These are phyloP conservation scores for Crambe crambe DNA, from an alignment of 37 sponge, comb jelly and placozoan species.

Conservation along the genomic window DNA sequence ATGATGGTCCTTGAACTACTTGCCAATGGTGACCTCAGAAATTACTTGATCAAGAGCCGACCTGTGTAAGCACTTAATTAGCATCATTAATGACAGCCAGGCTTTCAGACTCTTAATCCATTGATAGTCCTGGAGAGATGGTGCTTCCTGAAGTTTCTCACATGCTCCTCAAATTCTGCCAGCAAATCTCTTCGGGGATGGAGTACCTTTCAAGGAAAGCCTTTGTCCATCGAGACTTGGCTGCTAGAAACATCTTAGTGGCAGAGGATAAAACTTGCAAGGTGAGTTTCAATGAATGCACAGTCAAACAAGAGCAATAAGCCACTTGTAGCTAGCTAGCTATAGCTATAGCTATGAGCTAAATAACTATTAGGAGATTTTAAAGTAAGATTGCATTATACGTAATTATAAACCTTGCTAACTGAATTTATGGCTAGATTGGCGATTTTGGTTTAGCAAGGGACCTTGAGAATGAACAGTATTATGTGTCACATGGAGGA, in stretches of 20 bases:
- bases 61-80: background rate
- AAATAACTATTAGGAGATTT: too few species aligned
- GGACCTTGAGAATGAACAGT: constrained; percentile 33
- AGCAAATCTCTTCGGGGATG: constrained; percentile 64
- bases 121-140: background rate
- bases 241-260: constrained; percentile 65
- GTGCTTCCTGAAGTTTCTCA: background rate
- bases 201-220: constrained; percentile 50
- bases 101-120: background rate
- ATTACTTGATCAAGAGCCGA: background rate
- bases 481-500: constrained; percentile 53
- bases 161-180: constrained; percentile 36
- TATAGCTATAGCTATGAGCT: too few species aligned
- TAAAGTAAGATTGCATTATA: too few species aligned
- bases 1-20: constrained; percentile 58
- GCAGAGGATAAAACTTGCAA: constrained; percentile 47
- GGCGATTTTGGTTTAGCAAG: constrained; percentile 78
- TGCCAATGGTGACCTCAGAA: constrained; percentile 32
- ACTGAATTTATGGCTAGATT: constrained; percentile 47
- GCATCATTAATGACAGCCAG: background rate
- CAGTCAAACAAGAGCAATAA: too few species aligned
- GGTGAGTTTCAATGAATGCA: too few species aligned
- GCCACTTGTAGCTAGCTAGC: too few species aligned
- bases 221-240: constrained; percentile 68
- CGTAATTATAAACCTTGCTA: too few species aligned